Base-by-base conservation (phyloP, 2,113 vertebrate species). In the Myotis yumanensis region DNA sequence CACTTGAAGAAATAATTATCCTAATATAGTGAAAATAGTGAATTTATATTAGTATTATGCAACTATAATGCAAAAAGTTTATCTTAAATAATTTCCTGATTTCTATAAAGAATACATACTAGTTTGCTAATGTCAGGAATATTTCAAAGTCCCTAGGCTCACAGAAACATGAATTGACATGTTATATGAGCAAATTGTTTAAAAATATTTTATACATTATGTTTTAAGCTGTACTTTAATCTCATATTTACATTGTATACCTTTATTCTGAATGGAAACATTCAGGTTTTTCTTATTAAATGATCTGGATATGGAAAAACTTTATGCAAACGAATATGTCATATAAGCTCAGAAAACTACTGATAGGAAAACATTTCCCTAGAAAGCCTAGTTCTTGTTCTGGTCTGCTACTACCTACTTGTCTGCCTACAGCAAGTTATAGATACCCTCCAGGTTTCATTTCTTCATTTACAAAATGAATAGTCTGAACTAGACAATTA, bases 291-390 rank as follows among this genome's bases (percentile, higher is more conserved):
- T 51, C 81, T 25, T 5, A 73, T 68, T 72, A 66, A 66, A 57
- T 51, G 5, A n/a, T 51, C 43, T 93, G 22, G 11, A 81, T 59
- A 89, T 18, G 22, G 23, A 69, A 87, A 72, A 18, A 37, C 5
- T 68, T 57, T 37, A 76, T 48, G 4, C n/a, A 90, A 86, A 59
- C 52, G 0, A 11, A 11, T 16, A 37, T 30, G 46, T 11, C 66
- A 52, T 43, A 83, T 89, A 76, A 89, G 32, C 20, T 94, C 72
- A 86, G 57, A 94, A 89, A 92, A 59, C 4, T 82, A n/a, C 10
- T 68, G 18, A 86, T 9, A 48, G 40, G 2, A 22, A 57, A 23
- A 68, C 30, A 68, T 68, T 40, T 4, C 1, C 7, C 1, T 57
- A 43, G 46, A 90, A 75, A 85, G 1, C 1, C 15, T 80, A 8